phyloP scores from a whole-genome alignment of 2,113 vertebrate genomes.

The Cyprinodon tularosa region DNA sequence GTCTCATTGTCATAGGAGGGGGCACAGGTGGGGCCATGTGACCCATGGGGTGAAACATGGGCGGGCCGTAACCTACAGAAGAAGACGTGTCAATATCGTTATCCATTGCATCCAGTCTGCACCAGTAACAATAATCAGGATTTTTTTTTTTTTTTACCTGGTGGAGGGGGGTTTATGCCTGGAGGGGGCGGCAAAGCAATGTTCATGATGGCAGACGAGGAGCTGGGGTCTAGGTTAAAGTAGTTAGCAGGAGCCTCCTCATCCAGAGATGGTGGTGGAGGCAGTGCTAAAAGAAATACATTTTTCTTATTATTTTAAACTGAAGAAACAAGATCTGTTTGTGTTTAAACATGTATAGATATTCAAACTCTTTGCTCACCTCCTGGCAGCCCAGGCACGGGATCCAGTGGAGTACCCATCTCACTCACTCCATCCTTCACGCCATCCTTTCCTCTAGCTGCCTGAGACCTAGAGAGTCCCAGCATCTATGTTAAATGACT shows the following conservation, averaged over 20 bases:
- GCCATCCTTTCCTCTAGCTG: slow-evolving; percentile 92
- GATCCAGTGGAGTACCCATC: slow-evolving; percentile 91
- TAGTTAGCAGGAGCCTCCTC: slow-evolving; percentile 93
- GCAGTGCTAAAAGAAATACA: slow-evolving; percentile 81
- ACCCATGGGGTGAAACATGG: slow-evolving; percentile 85
- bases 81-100: background rate
- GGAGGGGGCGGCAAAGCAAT: slow-evolving; percentile 91
- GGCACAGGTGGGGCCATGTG: slow-evolving; percentile 86
- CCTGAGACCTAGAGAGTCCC: slow-evolving; percentile 84
- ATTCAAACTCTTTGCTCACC: slow-evolving; percentile 70
- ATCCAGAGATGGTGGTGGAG: slow-evolving; percentile 89
- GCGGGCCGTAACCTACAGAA: slow-evolving; percentile 87
- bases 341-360: background rate
- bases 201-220: slow-evolving; percentile 89
- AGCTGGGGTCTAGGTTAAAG: slow-evolving; percentile 90
- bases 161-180: slow-evolving; percentile 89
- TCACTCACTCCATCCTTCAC: slow-evolving; percentile 89
- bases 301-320: background rate
- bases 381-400: slow-evolving; percentile 93
- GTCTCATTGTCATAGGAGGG: slow-evolving; percentile 91
- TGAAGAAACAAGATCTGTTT: background rate
- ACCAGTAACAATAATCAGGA: background rate
- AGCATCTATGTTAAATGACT: background rate
- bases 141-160: slow-evolving; percentile 78
- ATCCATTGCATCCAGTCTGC: background rate